Conservation (phyloP, 2,888 invertebrate species). For the Hartigia nigra region DNA sequence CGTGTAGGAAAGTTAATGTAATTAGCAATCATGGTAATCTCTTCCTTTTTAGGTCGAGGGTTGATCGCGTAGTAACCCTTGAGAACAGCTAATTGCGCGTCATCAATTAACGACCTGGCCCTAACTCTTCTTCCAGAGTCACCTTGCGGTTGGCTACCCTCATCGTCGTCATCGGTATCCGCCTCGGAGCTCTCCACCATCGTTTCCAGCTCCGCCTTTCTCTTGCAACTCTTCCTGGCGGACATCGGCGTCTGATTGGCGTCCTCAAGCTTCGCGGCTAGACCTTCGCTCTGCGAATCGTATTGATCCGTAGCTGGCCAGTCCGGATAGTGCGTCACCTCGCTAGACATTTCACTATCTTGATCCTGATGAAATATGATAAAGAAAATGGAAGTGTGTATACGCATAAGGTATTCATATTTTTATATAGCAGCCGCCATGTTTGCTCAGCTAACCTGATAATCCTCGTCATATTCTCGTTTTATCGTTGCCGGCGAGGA, state of each 20-base stretch:
- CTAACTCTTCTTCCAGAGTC: conserved; percentile 82
- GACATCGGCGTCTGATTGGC: conserved; percentile 60
- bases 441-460: conserved; percentile 41
- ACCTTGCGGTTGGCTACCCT: conserved; percentile 64
- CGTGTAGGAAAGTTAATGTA: conserved; percentile 71
- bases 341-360: conserved; percentile 69
- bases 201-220: conserved; percentile 33
- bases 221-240: conserved; percentile 49
- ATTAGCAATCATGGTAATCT: conserved; percentile 89
- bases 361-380: conserved; percentile 72
- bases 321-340: conserved; percentile 56
- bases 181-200: conserved; percentile 47
- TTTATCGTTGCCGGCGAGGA: conserved; percentile 68
- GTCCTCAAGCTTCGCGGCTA: conserved; percentile 82
- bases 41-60: conserved; percentile 93
- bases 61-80: conserved; percentile 91
- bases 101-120: conserved; percentile 93
- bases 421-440: not conserved
- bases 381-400: not conserved
- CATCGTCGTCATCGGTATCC: conserved; percentile 70
- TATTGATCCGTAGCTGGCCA: conserved; percentile 58
- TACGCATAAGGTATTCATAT: not conserved
- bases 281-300: conserved; percentile 74
- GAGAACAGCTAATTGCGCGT: conserved; percentile 90
- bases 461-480: conserved; percentile 59